These are phyloP conservation scores for Terrapene triunguis DNA, from an alignment of 2,113 vertebrate genomes.

Conservation along the genomic window DNA sequence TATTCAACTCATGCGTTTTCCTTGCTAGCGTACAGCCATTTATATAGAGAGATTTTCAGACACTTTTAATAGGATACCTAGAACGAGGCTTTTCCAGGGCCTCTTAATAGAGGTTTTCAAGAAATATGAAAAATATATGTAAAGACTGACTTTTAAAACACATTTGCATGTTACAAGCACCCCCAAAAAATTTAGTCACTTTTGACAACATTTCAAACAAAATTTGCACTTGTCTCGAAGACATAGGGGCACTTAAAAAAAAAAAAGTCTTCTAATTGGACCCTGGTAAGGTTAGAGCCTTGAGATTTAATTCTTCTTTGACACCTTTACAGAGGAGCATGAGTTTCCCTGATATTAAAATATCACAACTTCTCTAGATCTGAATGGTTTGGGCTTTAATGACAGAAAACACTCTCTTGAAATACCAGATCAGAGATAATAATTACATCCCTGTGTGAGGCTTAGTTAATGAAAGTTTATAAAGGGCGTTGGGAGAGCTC, in stretches of 20 bases:
- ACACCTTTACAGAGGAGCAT: neutral
- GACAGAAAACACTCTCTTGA: neutral
- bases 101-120: neutral
- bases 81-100: neutral
- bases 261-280: neutral
- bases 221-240: neutral
- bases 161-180: neutral
- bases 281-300: neutral
- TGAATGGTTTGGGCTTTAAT: neutral
- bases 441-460: neutral
- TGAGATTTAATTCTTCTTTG: neutral
- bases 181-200: neutral
- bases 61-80: neutral
- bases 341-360: constrained; percentile 22
- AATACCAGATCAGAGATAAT: neutral
- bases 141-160: neutral
- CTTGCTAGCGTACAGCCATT: neutral
- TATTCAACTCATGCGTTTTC: neutral
- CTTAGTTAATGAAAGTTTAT: neutral
- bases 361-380: neutral
- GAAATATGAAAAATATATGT: neutral
- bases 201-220: neutral
- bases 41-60: neutral
- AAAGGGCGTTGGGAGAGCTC: neutral
- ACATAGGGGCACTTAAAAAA: neutral